phyloP scores from a whole-genome alignment of 2,888 invertebrate species.

The Stenchaetothrips biformis region DNA sequence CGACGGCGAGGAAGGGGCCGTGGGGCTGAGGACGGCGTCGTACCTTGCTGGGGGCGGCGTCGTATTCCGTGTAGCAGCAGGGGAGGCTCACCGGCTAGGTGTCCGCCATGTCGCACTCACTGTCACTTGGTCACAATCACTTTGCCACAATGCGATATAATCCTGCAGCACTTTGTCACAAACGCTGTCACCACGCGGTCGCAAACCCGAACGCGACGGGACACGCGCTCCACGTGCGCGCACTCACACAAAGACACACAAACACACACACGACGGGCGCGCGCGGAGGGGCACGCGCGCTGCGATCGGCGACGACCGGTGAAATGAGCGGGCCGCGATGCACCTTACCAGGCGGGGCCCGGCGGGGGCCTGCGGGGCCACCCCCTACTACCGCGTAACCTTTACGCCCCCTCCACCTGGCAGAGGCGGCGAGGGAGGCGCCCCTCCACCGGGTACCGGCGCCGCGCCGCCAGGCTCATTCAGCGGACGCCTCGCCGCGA shows the following conservation, averaged over 20 bases:
- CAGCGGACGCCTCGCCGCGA: not conserved
- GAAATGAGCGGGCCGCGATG: conserved; percentile 12
- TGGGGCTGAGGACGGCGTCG: not conserved
- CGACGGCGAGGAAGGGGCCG: not conserved
- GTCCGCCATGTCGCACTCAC: conserved; percentile 3
- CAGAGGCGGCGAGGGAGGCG: not conserved
- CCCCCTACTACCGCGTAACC: not conserved
- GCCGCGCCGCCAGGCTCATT: not conserved
- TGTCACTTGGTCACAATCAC: not conserved
- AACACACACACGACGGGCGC: not conserved
- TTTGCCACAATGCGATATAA: no score
- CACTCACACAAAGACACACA: not conserved
- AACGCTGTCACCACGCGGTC: not conserved
- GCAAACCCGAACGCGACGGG: not conserved
- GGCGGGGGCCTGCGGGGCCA: not conserved
- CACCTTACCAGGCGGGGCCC: not conserved
- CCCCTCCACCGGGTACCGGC: not conserved
- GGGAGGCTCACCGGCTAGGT: not conserved
- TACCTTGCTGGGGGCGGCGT: not conserved
- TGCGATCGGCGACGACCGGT: conserved; percentile 21
- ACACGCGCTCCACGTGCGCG: not conserved
- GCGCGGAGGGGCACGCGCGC: conserved; percentile 16
- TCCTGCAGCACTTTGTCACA: not conserved
- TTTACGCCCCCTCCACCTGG: conserved; percentile 9
- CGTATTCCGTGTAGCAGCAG: not conserved